Percentiles rank a stretch among this genome's conserved stretches.
Evolutionary conservation across 2,797 vertebrate genomes (phyloP).

Genomic region (Nyctibius grandis): DNA sequence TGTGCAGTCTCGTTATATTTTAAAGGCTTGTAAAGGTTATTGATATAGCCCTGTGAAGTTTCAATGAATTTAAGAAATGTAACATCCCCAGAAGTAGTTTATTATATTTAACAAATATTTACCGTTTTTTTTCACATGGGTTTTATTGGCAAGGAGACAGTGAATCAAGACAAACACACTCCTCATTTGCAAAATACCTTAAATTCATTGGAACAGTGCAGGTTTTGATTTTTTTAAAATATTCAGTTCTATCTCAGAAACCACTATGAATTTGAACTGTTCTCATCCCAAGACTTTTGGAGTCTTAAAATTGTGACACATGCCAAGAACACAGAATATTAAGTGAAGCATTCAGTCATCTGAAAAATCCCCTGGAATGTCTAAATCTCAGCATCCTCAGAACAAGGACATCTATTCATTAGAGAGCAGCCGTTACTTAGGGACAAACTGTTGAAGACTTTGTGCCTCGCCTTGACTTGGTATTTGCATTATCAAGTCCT

Average conservation of each 20-base stretch:
- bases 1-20: neutral
- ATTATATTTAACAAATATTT: neutral
- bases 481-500: neutral
- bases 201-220: neutral
- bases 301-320: neutral
- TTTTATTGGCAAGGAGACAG: neutral
- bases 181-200: neutral
- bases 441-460: slow-evolving; percentile 7
- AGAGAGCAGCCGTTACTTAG: neutral
- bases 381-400: neutral
- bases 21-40: neutral
- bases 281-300: neutral
- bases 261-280: neutral
- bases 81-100: neutral
- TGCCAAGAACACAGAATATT: neutral
- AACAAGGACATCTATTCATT: slow-evolving; percentile 33
- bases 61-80: slow-evolving; percentile 19
- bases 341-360: slow-evolving; percentile 13
- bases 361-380: slow-evolving; percentile 32
- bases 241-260: neutral
- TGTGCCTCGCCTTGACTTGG: neutral
- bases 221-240: neutral
- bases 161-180: neutral
- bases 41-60: neutral
- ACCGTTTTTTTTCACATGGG: neutral